Conservation (phyloP, 64 coral and sea anemone species). For the Stichodactyla helianthus region DNA sequence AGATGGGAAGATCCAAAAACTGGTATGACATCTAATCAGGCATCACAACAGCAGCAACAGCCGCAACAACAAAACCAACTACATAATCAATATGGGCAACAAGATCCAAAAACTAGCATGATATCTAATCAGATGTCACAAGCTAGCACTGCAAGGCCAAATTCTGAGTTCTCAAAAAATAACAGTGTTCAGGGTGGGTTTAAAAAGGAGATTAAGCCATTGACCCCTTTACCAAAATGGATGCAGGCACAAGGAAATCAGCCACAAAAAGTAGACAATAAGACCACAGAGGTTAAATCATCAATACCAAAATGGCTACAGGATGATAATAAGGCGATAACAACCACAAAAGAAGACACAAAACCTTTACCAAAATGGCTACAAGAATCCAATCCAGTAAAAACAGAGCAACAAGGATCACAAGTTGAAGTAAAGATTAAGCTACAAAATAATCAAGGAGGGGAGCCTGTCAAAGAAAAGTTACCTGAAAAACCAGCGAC, state of each 20-base stretch:
- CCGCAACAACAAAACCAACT: neutral
- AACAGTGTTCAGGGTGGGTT: neutral
- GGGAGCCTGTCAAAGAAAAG: too few relatives aligned
- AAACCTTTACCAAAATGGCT: conserved; percentile 58
- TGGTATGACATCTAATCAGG: neutral
- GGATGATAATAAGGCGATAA: neutral
- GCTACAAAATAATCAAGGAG: too few relatives aligned
- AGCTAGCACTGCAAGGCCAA: neutral
- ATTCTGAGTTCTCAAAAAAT: neutral
- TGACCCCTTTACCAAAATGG: conserved; percentile 50
- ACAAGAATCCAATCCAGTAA: conserved; percentile 38
- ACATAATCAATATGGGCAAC: neutral
- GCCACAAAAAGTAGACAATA: conserved; percentile 11
- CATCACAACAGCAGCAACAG: neutral
- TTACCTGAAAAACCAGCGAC: too few relatives aligned
- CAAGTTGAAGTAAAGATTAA: too few relatives aligned
- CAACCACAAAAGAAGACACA: neutral
- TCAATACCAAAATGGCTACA: conserved; percentile 53
- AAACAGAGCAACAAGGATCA: too few relatives aligned
- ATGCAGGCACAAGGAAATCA: conserved; percentile 54
- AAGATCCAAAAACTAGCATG: neutral
- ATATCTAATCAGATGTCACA: neutral
- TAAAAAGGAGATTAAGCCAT: neutral
- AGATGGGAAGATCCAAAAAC: neutral
- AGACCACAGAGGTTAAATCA: neutral